Evolutionary conservation across 2,113 vertebrate genomes (phyloP).

Genomic region (Micronisus gabar): DNA sequence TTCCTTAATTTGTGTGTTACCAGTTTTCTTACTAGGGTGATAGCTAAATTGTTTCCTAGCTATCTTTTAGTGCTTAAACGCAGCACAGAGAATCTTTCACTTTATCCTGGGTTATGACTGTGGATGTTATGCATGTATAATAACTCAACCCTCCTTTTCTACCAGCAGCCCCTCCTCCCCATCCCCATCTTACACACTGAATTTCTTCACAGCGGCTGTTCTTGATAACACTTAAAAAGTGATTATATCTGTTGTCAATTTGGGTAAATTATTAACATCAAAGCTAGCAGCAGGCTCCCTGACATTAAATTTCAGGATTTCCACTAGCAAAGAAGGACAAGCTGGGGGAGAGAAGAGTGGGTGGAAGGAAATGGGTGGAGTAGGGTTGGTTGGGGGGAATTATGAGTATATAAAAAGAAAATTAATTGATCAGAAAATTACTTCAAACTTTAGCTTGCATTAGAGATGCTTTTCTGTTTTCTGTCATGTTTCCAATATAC

Average conservation of each 20-base stretch:
- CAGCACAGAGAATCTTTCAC: background rate
- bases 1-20: background rate
- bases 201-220: constrained; percentile 41
- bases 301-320: constrained; percentile 22
- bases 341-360: background rate
- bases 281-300: background rate
- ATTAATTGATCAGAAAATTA: background rate
- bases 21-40: background rate
- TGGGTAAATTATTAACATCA: constrained; percentile 63
- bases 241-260: constrained; percentile 60
- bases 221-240: constrained; percentile 50
- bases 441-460: background rate
- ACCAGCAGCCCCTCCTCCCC: background rate
- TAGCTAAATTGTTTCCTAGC: background rate
- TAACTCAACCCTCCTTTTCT: background rate
- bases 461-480: background rate
- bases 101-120: background rate
- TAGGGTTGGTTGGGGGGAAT: background rate
- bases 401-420: background rate
- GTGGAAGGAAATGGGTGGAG: background rate
- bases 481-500: background rate
- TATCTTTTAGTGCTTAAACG: background rate
- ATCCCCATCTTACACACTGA: background rate
- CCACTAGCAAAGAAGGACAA: background rate
- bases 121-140: background rate